These are phyloP conservation scores for Euborellia annulipes DNA, from an alignment of 1,140 invertebrate species.

Conservation along the genomic window DNA sequence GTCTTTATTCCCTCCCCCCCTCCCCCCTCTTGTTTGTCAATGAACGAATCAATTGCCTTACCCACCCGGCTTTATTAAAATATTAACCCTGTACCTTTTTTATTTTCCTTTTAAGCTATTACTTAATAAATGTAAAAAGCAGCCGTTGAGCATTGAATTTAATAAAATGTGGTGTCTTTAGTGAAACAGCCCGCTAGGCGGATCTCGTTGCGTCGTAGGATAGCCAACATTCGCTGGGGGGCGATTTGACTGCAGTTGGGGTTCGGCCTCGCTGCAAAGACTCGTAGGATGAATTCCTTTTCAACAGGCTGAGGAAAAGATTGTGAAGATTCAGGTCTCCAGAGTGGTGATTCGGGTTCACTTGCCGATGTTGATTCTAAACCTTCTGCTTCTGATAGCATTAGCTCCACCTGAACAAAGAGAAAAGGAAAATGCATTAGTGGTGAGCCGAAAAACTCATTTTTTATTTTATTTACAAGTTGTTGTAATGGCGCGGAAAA, in stretches of 20 bases:
- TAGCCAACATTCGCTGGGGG: slow-evolving; percentile 48
- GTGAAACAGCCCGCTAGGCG: slow-evolving; percentile 52
- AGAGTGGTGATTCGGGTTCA: neutral
- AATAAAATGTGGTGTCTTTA: slow-evolving; percentile 46
- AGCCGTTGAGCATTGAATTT: neutral
- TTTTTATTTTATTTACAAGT: slow-evolving; percentile 16
- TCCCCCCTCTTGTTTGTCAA: too few relatives aligned
- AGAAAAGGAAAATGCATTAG: neutral
- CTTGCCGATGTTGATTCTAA: too few relatives aligned
- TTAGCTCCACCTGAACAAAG: neutral
- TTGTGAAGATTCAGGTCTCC: slow-evolving; percentile 4
- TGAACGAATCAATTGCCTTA: too few relatives aligned
- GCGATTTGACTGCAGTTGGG: slow-evolving; percentile 36
- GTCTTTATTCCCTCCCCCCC: too few relatives aligned
- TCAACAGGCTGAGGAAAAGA: slow-evolving; percentile 37
- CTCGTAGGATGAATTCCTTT: slow-evolving; percentile 52
- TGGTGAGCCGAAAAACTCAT: neutral
- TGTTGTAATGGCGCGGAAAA: too few relatives aligned
- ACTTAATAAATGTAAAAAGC: too few relatives aligned
- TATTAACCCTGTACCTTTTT: too few relatives aligned
- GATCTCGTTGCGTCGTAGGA: slow-evolving; percentile 43
- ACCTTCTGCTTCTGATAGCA: too few relatives aligned
- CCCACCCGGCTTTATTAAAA: too few relatives aligned
- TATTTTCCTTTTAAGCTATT: too few relatives aligned
- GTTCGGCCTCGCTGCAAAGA: slow-evolving; percentile 39